phyloP scores from a whole-genome alignment of 2,888 invertebrate genomes.

The Morinoia aosen region DNA sequence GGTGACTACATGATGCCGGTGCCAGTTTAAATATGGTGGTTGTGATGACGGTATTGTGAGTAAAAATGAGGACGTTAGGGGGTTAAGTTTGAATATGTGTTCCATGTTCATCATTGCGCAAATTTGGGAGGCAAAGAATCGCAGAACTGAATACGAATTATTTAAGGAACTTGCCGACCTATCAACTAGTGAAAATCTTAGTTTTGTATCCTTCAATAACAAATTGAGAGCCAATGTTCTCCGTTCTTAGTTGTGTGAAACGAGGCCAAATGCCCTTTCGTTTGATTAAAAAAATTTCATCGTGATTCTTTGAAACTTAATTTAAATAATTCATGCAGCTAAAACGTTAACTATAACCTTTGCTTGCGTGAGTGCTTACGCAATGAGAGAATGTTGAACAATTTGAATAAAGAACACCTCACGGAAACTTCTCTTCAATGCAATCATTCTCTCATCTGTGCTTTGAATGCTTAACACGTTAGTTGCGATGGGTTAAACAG shows the following conservation, averaged over 20 bases:
- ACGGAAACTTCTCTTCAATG: background rate
- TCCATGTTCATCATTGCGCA: background rate
- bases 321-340: background rate
- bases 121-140: background rate
- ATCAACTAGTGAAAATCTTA: background rate
- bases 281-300: background rate
- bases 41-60: too few species aligned
- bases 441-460: background rate
- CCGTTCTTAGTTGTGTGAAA: background rate
- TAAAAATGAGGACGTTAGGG: too few species aligned
- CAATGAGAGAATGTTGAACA: background rate
- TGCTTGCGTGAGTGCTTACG: background rate
- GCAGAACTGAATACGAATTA: background rate
- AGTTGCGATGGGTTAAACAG: too few species aligned
- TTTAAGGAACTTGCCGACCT: background rate
- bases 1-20: too few species aligned
- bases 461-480: background rate
- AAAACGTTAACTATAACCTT: background rate
- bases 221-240: background rate
- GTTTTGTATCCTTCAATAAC: background rate
- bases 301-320: background rate
- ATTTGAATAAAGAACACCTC: background rate
- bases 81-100: background rate
- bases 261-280: background rate
- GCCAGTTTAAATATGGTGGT: too few species aligned